Conservation (phyloP, 2,113 vertebrate species). For the Hassar affinis region DNA sequence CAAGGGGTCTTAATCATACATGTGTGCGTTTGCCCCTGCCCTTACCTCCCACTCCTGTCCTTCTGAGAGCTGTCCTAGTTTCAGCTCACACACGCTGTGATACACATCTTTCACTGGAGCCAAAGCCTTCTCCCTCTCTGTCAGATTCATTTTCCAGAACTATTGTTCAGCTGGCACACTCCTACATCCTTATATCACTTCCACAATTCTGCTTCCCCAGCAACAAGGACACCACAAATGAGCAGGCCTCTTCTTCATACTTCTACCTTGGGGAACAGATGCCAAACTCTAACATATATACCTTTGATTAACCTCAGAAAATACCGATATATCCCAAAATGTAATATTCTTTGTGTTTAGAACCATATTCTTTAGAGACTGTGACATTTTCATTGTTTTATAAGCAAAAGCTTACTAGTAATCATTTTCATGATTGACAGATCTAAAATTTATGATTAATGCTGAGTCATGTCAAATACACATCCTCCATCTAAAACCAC, state of each 20-base stretch:
- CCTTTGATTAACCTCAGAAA: background rate
- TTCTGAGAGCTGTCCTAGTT: conserved; percentile 69
- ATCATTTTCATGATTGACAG: background rate
- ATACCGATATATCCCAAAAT: background rate
- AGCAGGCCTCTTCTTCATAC: conserved; percentile 45
- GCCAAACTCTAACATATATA: background rate
- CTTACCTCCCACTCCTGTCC: conserved; percentile 47
- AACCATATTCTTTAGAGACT: background rate
- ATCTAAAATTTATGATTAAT: background rate
- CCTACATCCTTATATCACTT: conserved; percentile 23
- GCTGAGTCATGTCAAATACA: background rate
- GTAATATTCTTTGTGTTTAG: background rate
- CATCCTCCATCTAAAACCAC: background rate
- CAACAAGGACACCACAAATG: conserved; percentile 61
- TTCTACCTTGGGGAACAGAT: background rate
- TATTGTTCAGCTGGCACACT: conserved; percentile 36
- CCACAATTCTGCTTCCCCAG: conserved; percentile 43
- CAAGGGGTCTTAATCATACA: conserved; percentile 43
- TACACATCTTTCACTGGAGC: conserved; percentile 62
- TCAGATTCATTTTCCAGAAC: conserved; percentile 56
- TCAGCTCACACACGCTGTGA: conserved; percentile 56
- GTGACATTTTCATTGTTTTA: background rate
- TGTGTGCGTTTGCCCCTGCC: conserved; percentile 35
- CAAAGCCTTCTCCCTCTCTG: conserved; percentile 42
- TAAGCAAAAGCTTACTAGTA: background rate